Percentiles rank a stretch among this genome's conserved stretches.
Evolutionary conservation across 2,113 vertebrate genomes (phyloP).

Genomic region (Potamarius usumacintae): DNA sequence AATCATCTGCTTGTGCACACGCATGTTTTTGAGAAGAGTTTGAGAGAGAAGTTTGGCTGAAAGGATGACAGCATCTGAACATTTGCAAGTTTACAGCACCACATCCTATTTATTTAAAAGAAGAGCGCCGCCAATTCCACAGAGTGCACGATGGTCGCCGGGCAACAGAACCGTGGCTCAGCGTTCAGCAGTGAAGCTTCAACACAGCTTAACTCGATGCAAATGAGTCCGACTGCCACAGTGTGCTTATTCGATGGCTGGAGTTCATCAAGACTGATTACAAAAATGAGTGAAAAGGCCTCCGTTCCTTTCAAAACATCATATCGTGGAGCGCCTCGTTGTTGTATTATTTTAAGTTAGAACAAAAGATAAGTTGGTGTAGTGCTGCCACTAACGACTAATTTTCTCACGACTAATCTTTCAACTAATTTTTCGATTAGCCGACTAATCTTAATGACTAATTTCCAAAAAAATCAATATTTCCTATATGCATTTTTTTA

Average conservation of each 20-base stretch:
- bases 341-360: background rate
- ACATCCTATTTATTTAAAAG: slow-evolving; percentile 1
- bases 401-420: too few relatives aligned
- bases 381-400: too few relatives aligned
- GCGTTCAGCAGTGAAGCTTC: background rate
- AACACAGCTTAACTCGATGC: background rate
- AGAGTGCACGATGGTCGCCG: background rate
- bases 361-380: background rate
- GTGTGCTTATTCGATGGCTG: background rate
- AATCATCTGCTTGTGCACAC: background rate
- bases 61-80: background rate
- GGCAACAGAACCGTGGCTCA: background rate
- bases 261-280: background rate
- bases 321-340: background rate
- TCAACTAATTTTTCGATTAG: too few relatives aligned
- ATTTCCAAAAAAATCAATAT: too few relatives aligned
- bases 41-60: background rate
- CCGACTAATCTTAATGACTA: too few relatives aligned
- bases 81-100: background rate
- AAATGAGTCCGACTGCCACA: background rate
- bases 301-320: background rate
- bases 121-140: background rate
- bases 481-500: too few relatives aligned
- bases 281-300: background rate
- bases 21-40: background rate